Percentiles rank a stretch among this genome's conserved stretches.
Conservation (phyloP, 2,797 vertebrate species). For the Cynopterus sphinx region DNA sequence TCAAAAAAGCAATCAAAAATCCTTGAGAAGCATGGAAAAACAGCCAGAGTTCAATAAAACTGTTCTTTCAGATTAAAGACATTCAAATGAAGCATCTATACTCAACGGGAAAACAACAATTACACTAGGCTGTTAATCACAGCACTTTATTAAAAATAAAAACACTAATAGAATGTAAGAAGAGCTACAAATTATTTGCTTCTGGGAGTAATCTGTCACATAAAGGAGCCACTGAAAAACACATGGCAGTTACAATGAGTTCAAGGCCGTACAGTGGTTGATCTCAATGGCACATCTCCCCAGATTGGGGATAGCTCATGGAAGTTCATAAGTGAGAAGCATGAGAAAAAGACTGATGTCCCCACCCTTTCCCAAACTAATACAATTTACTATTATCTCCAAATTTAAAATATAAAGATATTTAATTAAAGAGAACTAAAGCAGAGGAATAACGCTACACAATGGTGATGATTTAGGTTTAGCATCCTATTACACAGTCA, state of each 20-base stretch:
- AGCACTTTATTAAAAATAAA: conserved; percentile 65
- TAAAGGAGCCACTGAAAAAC: conserved; percentile 48
- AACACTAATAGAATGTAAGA: conserved; percentile 20
- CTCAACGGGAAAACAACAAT: conserved; percentile 42
- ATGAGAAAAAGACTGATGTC: neutral
- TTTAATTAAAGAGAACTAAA: conserved; percentile 40
- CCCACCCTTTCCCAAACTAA: neutral
- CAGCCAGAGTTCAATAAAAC: conserved; percentile 51
- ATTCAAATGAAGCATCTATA: conserved; percentile 52
- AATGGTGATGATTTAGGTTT: neutral
- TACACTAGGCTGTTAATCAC: conserved; percentile 43
- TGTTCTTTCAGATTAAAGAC: conserved; percentile 44
- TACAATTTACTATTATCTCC: neutral
- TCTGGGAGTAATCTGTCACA: conserved; percentile 37
- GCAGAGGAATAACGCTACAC: neutral
- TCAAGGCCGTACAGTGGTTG: neutral
- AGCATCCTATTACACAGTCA: neutral
- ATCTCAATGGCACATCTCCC: conserved; percentile 29
- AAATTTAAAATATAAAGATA: conserved; percentile 40
- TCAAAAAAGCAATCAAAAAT: conserved; percentile 49
- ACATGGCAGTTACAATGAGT: neutral
- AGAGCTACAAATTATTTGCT: conserved; percentile 20
- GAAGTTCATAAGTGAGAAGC: neutral
- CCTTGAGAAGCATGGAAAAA: conserved; percentile 40
- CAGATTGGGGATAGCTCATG: neutral